Evolutionary conservation across 2,888 invertebrate species (phyloP), one percentile per base, ranked within the genome.

Genomic region (Caenorhabditis japonica): DNA sequence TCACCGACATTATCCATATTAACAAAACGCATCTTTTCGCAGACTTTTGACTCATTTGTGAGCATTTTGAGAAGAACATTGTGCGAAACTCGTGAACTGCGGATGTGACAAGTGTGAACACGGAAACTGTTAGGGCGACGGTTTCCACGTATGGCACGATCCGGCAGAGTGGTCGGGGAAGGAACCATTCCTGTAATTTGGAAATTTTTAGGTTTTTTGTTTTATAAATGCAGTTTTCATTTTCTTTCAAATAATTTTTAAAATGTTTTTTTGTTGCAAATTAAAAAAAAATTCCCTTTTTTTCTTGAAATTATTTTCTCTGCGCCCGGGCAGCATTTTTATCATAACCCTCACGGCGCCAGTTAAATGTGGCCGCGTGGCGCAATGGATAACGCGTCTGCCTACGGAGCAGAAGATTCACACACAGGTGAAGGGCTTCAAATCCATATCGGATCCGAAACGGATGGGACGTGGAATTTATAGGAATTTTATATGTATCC

Each of bases 141-240:
- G 93, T 92, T 89, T 94, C 94, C 10, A 94, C 92, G 88, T 94
- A 94, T 0, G 94, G 94, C 80, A 94, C 94, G 88, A 94, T 92
- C 0, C 93, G 92, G 88, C 94, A 94, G 92, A 94, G 93, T 88
- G 94, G 93, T 85, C 92, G 90, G 0, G 94, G 94, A 47, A 94
- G 90, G 83, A 93, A 91, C 94, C 94, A 94, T 78, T 93, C 90
- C 88, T 94, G 68, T 3, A 72, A 75, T 17, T 13, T 25, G 41
- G 10, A 12, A n/a, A n/a, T n/a, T n/a, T n/a, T n/a, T n/a, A n/a
- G n/a, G n/a, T n/a, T n/a, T n/a, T n/a, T n/a, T n/a, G n/a, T n/a
- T n/a, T n/a, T n/a, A n/a, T n/a, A n/a, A n/a, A n/a, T n/a, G n/a
- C n/a, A n/a, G n/a, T n/a, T n/a, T n/a, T n/a, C n/a, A n/a, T n/a